Evolutionary conservation across 2,888 invertebrate genomes (phyloP), one percentile per base, ranked within the genome.

Genomic region (Villa cingulata): DNA sequence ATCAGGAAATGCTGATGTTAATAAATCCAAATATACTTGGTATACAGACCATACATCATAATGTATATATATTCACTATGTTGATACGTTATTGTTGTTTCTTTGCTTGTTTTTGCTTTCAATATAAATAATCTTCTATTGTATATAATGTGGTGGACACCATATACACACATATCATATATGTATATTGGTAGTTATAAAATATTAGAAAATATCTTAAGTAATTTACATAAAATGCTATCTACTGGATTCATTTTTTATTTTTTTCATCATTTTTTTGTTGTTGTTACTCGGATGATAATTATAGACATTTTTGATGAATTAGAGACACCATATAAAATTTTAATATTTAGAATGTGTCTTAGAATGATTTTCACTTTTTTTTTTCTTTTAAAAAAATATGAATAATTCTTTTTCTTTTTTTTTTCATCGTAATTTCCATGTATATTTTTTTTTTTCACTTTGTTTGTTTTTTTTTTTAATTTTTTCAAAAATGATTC

Each of bases 151-250:
- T n/a, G n/a, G n/a, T n/a, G n/a, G n/a, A n/a, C n/a, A n/a, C n/a
- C n/a, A n/a, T n/a, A n/a, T n/a, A n/a, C n/a, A n/a, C n/a, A n/a
- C n/a, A n/a, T n/a, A n/a, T n/a, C n/a, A n/a, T n/a, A n/a, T n/a
- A n/a, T n/a, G n/a, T n/a, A n/a, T n/a, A n/a, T n/a, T 27, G 27
- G 27, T 27, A 27, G 29, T 12, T 32, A 32, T 32, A 32, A 3
- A 14, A 2, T 32, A 3, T 32, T 48, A 39, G 34, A 45, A 51
- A 48, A 48, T 51, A 48, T 51, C 48, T 51, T 42, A 43, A 43
- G 34, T 51, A 41, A 51, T 51, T 51, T 51, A 51, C 48, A 51
- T 51, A 48, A n/a, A n/a, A 46, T 46, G 36, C 37, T 37, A 37
- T 32, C 29, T 32, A 32, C 29, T 32, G 29, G 29, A 32, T 32